phyloP scores from a whole-genome alignment of 1,140 invertebrate genomes.

The Hyposmocoma kahamanoa region DNA sequence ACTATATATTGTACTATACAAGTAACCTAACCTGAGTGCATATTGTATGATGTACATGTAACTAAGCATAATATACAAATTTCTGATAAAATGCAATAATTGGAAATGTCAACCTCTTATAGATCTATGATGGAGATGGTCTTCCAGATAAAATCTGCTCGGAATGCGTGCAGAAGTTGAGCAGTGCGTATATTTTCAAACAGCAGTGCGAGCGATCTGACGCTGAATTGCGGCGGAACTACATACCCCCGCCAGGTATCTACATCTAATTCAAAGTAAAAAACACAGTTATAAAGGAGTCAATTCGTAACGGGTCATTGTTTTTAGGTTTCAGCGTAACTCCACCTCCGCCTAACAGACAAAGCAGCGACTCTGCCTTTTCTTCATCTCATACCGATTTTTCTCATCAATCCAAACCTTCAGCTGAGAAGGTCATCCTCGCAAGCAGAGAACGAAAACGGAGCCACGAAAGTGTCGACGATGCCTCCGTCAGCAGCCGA shows the following conservation, averaged over 20 bases:
- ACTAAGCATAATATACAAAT: too few relatives aligned
- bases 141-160: conserved; percentile 68
- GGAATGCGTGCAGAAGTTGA: conserved; percentile 69
- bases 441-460: conserved; percentile 30
- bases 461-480: conserved; percentile 41
- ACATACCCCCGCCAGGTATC: conserved; percentile 64
- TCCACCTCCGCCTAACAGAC: conserved; percentile 43
- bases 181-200: conserved; percentile 69
- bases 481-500: conserved; percentile 35
- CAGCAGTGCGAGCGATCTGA: conserved; percentile 70
- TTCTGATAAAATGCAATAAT: too few relatives aligned
- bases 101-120: too few relatives aligned
- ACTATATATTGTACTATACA: too few relatives aligned
- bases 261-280: too few relatives aligned
- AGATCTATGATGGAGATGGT: conserved; percentile 69
- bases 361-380: conserved; percentile 66
- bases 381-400: conserved; percentile 59
- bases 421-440: conserved; percentile 20
- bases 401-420: conserved; percentile 41
- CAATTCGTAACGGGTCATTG: background rate
- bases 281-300: too few relatives aligned
- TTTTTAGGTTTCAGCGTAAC: conserved; percentile 47
- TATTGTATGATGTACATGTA: too few relatives aligned
- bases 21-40: too few relatives aligned
- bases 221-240: conserved; percentile 63